Evolutionary conservation across 2,888 invertebrate species (phyloP), one percentile per base, ranked within the genome.

Genomic region (Calameuta filiformis): DNA sequence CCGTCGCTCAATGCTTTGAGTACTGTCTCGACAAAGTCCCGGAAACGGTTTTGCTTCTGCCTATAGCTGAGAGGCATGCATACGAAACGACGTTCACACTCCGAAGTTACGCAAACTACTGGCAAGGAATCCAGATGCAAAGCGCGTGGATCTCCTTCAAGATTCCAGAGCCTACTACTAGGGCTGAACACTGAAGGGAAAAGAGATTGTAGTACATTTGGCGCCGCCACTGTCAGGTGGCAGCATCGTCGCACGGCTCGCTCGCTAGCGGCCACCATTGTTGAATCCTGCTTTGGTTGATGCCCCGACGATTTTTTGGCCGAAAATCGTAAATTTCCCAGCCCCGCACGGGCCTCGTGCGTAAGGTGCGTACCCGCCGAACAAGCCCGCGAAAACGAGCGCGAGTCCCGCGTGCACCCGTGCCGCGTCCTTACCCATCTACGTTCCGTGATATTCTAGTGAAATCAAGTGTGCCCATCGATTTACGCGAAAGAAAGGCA

Each of bases 281-380:
- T 90, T 89, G 89, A 90, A 89, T 89, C 87, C 90, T 89, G 89
- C 87, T 89, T 89, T 89, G 89, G 88, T 89, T 90, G 89, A 90
- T 90, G 90, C 88, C 85, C 87, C 83, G 87, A 87, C 87, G 87
- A 86, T 85, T 88, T 87, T 89, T 87, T 83, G 82, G 84, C 83
- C 83, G 82, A 87, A 88, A 86, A 87, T 87, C 87, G 85, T 85
- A 84, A 86, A 86, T 85, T 88, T 85, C 87, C 86, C 84, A 85
- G 85, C 83, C 85, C 87, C 83, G 82, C 84, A 82, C 84, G 85
- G 87, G 85, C 84, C 82, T 83, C 82, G 83, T 84, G 85, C 84
- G 83, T 79, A 86, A 89, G 89, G 89, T 89, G 87, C 85, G 88
- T 88, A 85, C 75, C 80, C 77, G 81, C 79, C 37, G 73, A 69